Evolutionary conservation across 2,797 vertebrate genomes (phyloP), one percentile per base, ranked within the genome.

Genomic region (Mustela erminea): DNA sequence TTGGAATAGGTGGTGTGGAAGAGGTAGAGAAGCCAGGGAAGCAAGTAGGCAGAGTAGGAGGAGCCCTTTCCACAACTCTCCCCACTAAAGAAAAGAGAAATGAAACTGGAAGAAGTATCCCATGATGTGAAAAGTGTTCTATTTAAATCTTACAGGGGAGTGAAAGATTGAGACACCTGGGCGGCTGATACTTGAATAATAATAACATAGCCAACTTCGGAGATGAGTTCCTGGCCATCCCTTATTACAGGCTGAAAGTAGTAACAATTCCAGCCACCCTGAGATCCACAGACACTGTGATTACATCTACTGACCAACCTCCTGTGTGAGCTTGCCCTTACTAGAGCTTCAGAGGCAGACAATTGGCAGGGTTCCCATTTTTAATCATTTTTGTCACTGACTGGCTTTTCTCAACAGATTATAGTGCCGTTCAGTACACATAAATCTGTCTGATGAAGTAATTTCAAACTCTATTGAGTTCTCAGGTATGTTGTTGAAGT

Each of bases 111-210:
- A 72, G 54, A n/a, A 38, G 35, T 60, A 70, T 17, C 83, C 56
- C 54, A 54, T n/a, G 27, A 46, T 35, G 54, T 83, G 46, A 92
- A 90, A 90, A 46, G 72, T 68, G 75, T 32, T 90, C 92, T 46
- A 54, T 54, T 43, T 90, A 81, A 90, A 81, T 85, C 64, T 72
- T 81, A 93, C 90, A 77, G 58, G 81, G 72, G 23, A 66, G 14
- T 46, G 41, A 64, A 94, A 87, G 52, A 27, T 20, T 81, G 49
- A 35, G n/a, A 81, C 11, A 46, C 20, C 2, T 35, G 17, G 12
- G 23, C 8, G 38, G 38, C 54, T 87, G 20, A 88, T n/a, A 38
- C n/a, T 60, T 58, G 29, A 82, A 14, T 49, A 75, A 85, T 14
- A 80, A 9, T 68, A 93, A 84, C 18, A 82, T 0, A 90, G 81